Percentiles rank a stretch among this genome's conserved stretches.
These are phyloP conservation scores for Timandra comae DNA, from an alignment of 2,888 invertebrate genomes.

Conservation along the genomic window DNA sequence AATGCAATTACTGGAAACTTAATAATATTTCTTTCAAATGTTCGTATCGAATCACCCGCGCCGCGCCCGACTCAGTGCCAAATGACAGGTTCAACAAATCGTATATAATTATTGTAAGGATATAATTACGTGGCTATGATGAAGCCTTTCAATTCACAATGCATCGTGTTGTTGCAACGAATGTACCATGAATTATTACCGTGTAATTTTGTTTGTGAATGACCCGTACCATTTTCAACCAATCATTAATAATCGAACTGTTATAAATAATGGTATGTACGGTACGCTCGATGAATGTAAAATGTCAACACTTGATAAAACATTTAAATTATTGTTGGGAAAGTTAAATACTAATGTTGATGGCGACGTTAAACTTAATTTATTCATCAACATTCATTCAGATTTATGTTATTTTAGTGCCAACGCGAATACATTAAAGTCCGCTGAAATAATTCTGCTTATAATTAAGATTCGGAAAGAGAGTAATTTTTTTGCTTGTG, in stretches of 20 bases:
- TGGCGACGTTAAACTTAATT: constrained; percentile 9
- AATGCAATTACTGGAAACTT: too few relatives aligned
- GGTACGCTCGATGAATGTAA: constrained; percentile 18
- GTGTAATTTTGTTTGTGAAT: constrained; percentile 22
- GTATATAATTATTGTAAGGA: constrained; percentile 14
- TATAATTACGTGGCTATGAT: constrained; percentile 15
- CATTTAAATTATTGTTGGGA: constrained; percentile 10
- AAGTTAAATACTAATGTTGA: constrained; percentile 5
- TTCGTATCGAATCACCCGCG: too few relatives aligned
- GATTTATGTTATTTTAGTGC: constrained; percentile 6
- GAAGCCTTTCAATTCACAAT: constrained; percentile 22
- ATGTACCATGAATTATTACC: constrained; percentile 17
- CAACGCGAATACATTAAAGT: constrained; percentile 7
- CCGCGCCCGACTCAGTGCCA: background rate
- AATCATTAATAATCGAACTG: constrained; percentile 24
- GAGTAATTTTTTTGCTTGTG: constrained; percentile 12
- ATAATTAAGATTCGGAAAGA: constrained; percentile 7
- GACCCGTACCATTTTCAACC: constrained; percentile 19
- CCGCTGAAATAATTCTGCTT: constrained; percentile 9
- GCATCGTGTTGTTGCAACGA: constrained; percentile 13
- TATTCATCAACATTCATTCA: constrained; percentile 4
- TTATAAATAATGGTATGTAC: constrained; percentile 19
- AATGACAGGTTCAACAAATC: constrained; percentile 8
- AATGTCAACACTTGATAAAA: constrained; percentile 21
- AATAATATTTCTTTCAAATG: too few relatives aligned